Evolutionary conservation across 92 coral and sea anemone species (phyloP).

Genomic region (Paragorgia papillata): DNA sequence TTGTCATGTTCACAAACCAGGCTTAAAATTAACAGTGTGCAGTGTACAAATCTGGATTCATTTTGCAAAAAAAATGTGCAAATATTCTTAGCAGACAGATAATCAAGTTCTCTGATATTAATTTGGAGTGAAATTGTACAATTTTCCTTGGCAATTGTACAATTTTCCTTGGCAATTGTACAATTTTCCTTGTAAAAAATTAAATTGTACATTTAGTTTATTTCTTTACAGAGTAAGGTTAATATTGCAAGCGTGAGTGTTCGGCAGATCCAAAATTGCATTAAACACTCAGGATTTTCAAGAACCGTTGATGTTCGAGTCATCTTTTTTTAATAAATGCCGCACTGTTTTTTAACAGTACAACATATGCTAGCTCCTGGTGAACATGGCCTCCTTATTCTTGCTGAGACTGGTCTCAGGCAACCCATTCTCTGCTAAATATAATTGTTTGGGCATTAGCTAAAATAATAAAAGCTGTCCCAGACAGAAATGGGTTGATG

Average conservation of each 20-base stretch:
- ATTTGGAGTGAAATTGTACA: neutral
- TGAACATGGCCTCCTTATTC: neutral
- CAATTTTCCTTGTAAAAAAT: neutral
- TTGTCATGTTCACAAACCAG: neutral
- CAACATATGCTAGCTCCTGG: conserved; percentile 7
- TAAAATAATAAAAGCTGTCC: too few species aligned
- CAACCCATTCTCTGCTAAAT: too few species aligned
- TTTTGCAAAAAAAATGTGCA: too few species aligned
- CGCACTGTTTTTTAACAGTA: neutral
- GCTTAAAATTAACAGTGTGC: conserved; percentile 4
- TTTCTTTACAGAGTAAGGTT: conserved; percentile 48
- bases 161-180: neutral
- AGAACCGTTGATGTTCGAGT: conserved; percentile 52
- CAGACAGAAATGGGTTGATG: too few species aligned
- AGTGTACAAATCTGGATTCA: too few species aligned
- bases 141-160: neutral
- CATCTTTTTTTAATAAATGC: neutral
- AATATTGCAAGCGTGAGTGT: conserved; percentile 64
- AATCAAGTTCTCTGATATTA: too few species aligned
- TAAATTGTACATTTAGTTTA: neutral
- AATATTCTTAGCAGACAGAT: too few species aligned
- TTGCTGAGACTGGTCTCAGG: neutral
- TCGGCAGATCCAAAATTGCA: conserved; percentile 50
- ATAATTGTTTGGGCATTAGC: too few species aligned
- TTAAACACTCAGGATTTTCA: conserved; percentile 54